Percentiles rank a stretch among this genome's conserved stretches.
These are phyloP conservation scores for Drosophila colorata DNA, from an alignment of 2,888 invertebrate species.

Conservation along the genomic window DNA sequence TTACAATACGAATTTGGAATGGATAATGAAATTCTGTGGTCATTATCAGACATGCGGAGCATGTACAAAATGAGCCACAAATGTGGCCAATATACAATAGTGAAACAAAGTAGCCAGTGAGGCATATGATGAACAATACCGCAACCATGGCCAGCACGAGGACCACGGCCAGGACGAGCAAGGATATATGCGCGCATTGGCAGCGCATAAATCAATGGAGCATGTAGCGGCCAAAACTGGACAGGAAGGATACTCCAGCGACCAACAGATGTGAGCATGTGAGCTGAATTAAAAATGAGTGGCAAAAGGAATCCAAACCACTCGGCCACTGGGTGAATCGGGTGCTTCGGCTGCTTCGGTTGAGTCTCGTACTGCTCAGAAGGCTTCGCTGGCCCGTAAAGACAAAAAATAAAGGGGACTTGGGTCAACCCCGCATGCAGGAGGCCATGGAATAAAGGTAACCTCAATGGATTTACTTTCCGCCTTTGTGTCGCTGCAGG, in stretches of 20 bases:
- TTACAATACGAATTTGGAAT: conserved; percentile 78
- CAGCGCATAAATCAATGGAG: conserved; percentile 75
- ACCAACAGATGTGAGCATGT: conserved; percentile 75
- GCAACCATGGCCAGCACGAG: conserved; percentile 8
- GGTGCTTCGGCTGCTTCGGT: background rate
- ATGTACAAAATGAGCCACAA: conserved; percentile 75
- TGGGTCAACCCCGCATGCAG: conserved; percentile 43
- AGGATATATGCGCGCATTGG: conserved; percentile 43
- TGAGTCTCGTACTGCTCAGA: conserved; percentile 18
- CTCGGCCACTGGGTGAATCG: conserved; percentile 26
- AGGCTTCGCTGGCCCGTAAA: conserved; percentile 72
- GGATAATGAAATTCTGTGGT: conserved; percentile 77
- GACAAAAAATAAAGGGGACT: conserved; percentile 58
- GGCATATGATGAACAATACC: conserved; percentile 68
- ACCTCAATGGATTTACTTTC: conserved; percentile 73
- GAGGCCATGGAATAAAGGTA: conserved; percentile 60
- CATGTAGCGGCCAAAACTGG: conserved; percentile 54
- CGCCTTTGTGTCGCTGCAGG: conserved; percentile 66
- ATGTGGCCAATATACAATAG: conserved; percentile 72
- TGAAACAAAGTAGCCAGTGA: conserved; percentile 74
- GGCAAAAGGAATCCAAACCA: conserved; percentile 47
- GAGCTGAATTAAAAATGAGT: conserved; percentile 79
- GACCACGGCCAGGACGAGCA: conserved; percentile 24
- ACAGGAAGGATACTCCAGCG: conserved; percentile 58
- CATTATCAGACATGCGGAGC: conserved; percentile 77